Percentiles rank a stretch among this genome's conserved stretches.
Conservation (phyloP, 1,140 invertebrate genomes). For the Achatina immaculata region DNA sequence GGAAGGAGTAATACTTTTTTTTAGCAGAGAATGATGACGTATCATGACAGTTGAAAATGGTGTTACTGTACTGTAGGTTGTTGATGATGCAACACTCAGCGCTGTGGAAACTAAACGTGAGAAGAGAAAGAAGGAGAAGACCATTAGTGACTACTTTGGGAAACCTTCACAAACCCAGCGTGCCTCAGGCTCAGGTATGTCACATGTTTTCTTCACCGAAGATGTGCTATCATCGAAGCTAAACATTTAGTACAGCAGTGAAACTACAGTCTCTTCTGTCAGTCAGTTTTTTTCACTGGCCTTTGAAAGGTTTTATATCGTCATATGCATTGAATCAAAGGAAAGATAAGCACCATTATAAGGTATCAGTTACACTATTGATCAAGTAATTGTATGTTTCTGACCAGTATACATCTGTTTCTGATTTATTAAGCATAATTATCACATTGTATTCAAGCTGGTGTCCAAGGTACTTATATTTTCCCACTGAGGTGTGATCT, state of each 20-base stretch:
- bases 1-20: slow-evolving; percentile 28
- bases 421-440: too few species aligned
- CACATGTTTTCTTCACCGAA: too few species aligned
- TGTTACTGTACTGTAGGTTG: neutral
- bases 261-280: neutral
- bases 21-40: neutral
- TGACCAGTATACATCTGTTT: too few species aligned
- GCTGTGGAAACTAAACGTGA: neutral
- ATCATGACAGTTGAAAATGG: neutral
- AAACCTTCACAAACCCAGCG: slow-evolving; percentile 1
- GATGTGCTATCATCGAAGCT: neutral
- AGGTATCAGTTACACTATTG: neutral
- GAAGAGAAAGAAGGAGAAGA: slow-evolving; percentile 45
- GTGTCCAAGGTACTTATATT: too few species aligned
- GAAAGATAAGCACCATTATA: neutral
- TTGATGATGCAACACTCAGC: neutral
- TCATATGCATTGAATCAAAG: neutral
- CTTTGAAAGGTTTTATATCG: neutral
- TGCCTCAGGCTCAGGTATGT: slow-evolving; percentile 29
- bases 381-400: too few species aligned
- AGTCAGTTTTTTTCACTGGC: neutral
- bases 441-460: too few species aligned
- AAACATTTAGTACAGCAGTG: neutral
- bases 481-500: too few species aligned
- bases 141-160: slow-evolving; percentile 51